phyloP scores from a whole-genome alignment of 2,888 invertebrate genomes.

The Tetheella fluctuosa region DNA sequence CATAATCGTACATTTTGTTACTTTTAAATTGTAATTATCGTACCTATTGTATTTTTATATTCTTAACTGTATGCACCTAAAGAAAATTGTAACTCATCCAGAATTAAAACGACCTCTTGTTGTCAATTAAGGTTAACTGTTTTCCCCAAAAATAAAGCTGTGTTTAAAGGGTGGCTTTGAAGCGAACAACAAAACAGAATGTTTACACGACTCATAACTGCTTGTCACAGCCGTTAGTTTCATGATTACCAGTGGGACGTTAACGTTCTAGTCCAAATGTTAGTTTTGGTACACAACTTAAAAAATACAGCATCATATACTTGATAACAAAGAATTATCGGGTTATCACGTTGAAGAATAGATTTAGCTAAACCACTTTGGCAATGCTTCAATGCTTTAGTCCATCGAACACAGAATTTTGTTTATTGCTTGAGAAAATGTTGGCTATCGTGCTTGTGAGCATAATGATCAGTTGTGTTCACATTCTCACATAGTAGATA shows the following conservation, averaged over 20 bases:
- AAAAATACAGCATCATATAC: background rate
- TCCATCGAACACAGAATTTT: background rate
- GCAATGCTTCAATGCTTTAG: background rate
- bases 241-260: constrained; percentile 3
- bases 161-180: background rate
- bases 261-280: constrained; percentile 3
- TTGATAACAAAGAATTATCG: too few species aligned
- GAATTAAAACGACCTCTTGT: background rate
- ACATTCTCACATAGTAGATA: background rate
- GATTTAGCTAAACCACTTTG: background rate
- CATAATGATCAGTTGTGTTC: background rate
- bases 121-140: background rate
- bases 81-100: background rate
- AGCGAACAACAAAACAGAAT: background rate
- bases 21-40: too few species aligned
- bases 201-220: background rate
- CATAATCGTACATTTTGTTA: too few species aligned
- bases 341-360: background rate
- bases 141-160: background rate
- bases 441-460: background rate
- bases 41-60: too few species aligned
- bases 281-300: background rate
- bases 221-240: constrained; percentile 1
- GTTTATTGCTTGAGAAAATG: background rate
- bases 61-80: too few species aligned